Conservation (phyloP, 1,140 invertebrate genomes). For the Spodoptera litura region DNA sequence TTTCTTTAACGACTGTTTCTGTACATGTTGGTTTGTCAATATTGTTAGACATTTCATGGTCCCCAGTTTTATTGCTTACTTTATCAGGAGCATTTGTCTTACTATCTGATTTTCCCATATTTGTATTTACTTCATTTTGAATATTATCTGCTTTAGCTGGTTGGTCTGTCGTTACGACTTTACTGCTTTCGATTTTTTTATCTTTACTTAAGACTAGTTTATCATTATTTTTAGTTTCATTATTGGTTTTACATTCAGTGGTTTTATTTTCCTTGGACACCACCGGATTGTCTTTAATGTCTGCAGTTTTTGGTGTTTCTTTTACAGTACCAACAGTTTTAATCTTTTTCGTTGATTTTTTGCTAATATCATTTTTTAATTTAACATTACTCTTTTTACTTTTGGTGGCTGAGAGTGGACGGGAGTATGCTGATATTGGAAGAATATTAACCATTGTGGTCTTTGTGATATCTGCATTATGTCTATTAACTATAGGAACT, state of each 20-base stretch:
- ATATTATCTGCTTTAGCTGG: background rate
- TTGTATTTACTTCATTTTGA: conserved; percentile 21
- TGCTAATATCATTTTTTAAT: conserved; percentile 62
- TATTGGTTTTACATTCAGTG: background rate
- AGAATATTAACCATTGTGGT: conserved; percentile 91
- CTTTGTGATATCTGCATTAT: conserved; percentile 76
- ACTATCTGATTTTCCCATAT: conserved; percentile 35
- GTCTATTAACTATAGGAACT: conserved; percentile 72
- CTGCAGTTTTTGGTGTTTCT: conserved; percentile 13
- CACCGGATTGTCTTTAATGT: conserved; percentile 12
- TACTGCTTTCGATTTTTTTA: conserved; percentile 4
- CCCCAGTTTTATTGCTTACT: conserved; percentile 35
- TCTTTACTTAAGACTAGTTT: background rate
- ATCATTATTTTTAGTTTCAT: conserved; percentile 28
- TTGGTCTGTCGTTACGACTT: background rate
- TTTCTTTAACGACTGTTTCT: conserved; percentile 6
- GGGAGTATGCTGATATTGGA: conserved; percentile 89
- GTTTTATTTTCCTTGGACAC: conserved; percentile 19
- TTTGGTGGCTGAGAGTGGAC: conserved; percentile 75
- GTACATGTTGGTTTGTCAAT: conserved; percentile 35
- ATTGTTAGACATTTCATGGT: conserved; percentile 25
- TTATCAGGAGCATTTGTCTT: conserved; percentile 29
- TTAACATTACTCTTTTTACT: conserved; percentile 78
- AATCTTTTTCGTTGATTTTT: conserved; percentile 59
- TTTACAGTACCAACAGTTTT: conserved; percentile 53